Evolutionary conservation across 1,140 invertebrate genomes (phyloP).

Genomic region (Asbolus verrucosus): DNA sequence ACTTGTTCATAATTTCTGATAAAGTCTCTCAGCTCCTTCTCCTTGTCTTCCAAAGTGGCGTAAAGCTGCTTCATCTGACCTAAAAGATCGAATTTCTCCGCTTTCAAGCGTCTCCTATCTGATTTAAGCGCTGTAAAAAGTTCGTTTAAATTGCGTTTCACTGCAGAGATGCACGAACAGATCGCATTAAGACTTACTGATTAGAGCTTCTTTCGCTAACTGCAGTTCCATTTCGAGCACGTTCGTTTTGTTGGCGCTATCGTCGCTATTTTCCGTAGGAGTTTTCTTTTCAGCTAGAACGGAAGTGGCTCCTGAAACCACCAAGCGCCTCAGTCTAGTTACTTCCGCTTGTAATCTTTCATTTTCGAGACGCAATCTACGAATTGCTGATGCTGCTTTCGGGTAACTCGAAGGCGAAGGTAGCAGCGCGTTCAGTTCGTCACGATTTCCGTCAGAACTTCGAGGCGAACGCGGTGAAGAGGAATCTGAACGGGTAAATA

Average conservation of each 20-base stretch:
- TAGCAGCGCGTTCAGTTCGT: conserved; percentile 56
- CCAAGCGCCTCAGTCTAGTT: conserved; percentile 70
- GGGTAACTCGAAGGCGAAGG: conserved; percentile 58
- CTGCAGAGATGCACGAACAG: conserved; percentile 48
- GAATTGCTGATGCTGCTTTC: conserved; percentile 63
- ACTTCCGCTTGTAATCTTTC: conserved; percentile 77
- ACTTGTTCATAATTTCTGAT: conserved; percentile 95
- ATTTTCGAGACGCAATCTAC: conserved; percentile 74
- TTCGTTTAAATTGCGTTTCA: conserved; percentile 20
- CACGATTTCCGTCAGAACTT: conserved; percentile 60
- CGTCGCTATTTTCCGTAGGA: conserved; percentile 45
- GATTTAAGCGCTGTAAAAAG: conserved; percentile 79
- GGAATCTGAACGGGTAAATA: conserved; percentile 54
- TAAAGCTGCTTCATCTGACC: conserved; percentile 97
- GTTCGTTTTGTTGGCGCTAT: conserved; percentile 58
- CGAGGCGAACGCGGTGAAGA: conserved; percentile 59
- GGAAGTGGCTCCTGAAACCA: conserved; percentile 63
- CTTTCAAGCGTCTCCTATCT: conserved; percentile 90
- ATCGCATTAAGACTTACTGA: conserved; percentile 60
- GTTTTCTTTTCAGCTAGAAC: conserved; percentile 59
- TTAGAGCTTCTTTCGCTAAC: conserved; percentile 70
- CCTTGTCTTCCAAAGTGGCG: conserved; percentile 92
- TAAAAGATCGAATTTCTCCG: conserved; percentile 93
- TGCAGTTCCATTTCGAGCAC: conserved; percentile 72
- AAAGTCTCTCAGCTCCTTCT: conserved; percentile 92